Evolutionary conservation across 1,140 invertebrate species (phyloP), one percentile per base, ranked within the genome.

Genomic region (Acromyrmex heyeri): DNA sequence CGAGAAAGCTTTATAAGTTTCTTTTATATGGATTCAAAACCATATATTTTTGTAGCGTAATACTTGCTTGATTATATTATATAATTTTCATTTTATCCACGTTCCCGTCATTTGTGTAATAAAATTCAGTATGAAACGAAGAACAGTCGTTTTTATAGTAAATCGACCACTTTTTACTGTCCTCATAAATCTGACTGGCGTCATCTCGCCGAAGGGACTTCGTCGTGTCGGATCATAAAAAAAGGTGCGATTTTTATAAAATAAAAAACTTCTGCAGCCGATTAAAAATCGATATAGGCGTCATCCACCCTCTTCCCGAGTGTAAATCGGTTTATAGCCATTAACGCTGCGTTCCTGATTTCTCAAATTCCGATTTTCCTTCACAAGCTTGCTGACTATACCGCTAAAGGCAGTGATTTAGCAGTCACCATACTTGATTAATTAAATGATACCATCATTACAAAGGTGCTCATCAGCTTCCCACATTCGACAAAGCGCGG

Each of bases 231-330:
- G 50, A 59, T 72, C 87, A 24, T 89, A 88, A 89, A 90, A 81
- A 86, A 67, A 34, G 78, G 27, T 21, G 65, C 53, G 67, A 89
- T 87, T 90, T 81, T 89, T 89, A n/a, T 65, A 83, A 90, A 87
- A 90, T 78, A 90, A 87, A 90, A 78, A 86, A 87, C 59, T 70
- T 67, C 50, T 61, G 38, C 27, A 50, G 2, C 48, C 85, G 85
- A 90, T 90, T 86, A 85, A 87, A 89, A 90, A 90, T 90, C 88
- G 77, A 89, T 90, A 83, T 61, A 50, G 57, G 70, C 30, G 61
- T 85, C 85, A 24, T 61, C 34, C 30, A 61, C n/a, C 57, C 21
- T 59, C 55, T 88, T 88, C 77, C 34, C n/a, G 57, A 64, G 64
- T n/a, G 73, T 90, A 88, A 90, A 90, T 73, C 70, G 73, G 72